Evolutionary conservation across 2,113 vertebrate genomes (phyloP).

Genomic region (Chloebia gouldiae): DNA sequence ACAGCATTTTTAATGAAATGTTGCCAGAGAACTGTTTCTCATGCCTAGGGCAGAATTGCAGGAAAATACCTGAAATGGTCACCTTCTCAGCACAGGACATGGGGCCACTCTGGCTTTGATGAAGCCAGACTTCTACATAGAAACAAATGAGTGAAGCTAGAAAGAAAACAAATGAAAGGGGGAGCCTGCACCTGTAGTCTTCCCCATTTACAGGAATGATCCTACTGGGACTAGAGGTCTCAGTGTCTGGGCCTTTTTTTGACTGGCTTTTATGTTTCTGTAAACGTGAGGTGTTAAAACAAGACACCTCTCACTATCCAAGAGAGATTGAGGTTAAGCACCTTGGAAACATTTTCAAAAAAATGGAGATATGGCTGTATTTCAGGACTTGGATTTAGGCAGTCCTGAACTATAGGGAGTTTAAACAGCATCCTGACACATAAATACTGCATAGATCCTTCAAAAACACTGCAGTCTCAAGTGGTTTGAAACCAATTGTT

Average conservation of each 20-base stretch:
- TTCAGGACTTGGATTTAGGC: neutral
- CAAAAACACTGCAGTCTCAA: neutral
- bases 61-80: neutral
- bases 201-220: neutral
- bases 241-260: neutral
- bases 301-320: neutral
- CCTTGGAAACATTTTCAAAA: neutral
- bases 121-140: neutral
- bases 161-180: neutral
- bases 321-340: neutral
- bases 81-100: neutral
- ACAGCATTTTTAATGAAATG: neutral
- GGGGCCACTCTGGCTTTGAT: neutral
- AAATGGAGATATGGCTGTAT: neutral
- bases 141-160: neutral
- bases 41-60: neutral
- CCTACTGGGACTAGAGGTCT: neutral
- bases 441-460: neutral
- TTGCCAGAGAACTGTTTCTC: neutral
- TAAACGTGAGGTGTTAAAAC: neutral
- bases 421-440: neutral
- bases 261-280: neutral
- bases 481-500: neutral
- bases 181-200: neutral
- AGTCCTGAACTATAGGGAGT: neutral